phyloP scores from a whole-genome alignment of 2,797 vertebrate genomes.

The Macroramphosus scolopax region DNA sequence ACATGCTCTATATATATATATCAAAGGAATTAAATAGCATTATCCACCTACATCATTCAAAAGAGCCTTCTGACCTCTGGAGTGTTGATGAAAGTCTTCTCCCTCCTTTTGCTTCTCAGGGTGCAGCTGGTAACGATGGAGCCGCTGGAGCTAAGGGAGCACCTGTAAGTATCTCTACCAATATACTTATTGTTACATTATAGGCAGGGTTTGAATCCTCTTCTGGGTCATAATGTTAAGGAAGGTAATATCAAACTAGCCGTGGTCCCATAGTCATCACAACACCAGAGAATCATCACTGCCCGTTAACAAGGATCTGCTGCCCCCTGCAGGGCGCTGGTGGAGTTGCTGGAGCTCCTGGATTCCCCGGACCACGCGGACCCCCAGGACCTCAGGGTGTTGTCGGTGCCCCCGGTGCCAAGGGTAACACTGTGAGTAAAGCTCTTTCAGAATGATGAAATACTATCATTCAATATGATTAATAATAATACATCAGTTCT shows the following conservation, averaged over 20 bases:
- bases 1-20: not conserved
- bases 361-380: slow-evolving; percentile 96
- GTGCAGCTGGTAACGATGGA: slow-evolving; percentile 91
- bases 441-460: not conserved
- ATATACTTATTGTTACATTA: not conserved
- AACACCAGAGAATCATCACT: too few species aligned
- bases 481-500: too few species aligned
- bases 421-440: slow-evolving; percentile 93
- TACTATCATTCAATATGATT: too few species aligned
- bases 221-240: not conserved
- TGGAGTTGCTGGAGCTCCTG: slow-evolving; percentile 94
- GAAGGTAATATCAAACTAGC: not conserved
- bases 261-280: not conserved
- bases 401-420: slow-evolving; percentile 87
- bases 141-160: slow-evolving; percentile 87
- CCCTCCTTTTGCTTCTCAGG: slow-evolving; percentile 73
- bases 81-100: not conserved
- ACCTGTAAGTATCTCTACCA: slow-evolving; percentile 80
- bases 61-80: not conserved
- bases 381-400: slow-evolving; percentile 89
- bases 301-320: too few species aligned
- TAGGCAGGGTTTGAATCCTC: slow-evolving; percentile 5
- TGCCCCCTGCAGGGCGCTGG: slow-evolving; percentile 86
- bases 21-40: too few species aligned
- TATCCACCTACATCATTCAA: too few species aligned